These are phyloP conservation scores for Drosophila mimica DNA, from an alignment of 2,888 invertebrate species.

Conservation along the genomic window DNA sequence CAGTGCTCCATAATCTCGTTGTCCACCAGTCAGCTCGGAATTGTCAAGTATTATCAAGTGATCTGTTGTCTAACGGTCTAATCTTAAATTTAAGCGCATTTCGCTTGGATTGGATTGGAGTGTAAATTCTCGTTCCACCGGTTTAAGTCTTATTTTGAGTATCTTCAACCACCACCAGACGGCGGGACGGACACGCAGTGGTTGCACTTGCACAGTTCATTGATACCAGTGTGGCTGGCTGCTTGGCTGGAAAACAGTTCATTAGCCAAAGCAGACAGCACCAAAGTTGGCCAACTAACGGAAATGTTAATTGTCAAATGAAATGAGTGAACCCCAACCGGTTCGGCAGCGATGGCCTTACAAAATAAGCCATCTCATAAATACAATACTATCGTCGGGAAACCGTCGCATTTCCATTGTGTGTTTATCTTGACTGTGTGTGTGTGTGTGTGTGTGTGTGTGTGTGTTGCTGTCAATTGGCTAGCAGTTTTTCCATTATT, in stretches of 20 bases:
- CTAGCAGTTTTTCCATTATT: constrained; percentile 75
- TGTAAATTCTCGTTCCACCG: constrained; percentile 64
- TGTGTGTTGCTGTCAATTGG: constrained; percentile 54
- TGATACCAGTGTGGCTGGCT: constrained; percentile 50
- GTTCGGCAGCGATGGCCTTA: constrained; percentile 62
- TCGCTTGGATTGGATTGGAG: constrained; percentile 1
- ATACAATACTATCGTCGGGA: constrained; percentile 56
- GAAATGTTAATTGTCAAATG: constrained; percentile 81
- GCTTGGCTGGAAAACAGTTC: constrained; percentile 59
- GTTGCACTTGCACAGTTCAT: constrained; percentile 61
- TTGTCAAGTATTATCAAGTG: constrained; percentile 19
- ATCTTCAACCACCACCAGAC: background rate
- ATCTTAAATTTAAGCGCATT: constrained; percentile 34
- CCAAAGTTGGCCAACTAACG: constrained; percentile 80
- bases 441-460: constrained; percentile 11
- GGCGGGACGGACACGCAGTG: constrained; percentile 1
- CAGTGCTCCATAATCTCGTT: background rate
- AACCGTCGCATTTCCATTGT: constrained; percentile 62
- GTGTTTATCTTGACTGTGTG: constrained; percentile 1
- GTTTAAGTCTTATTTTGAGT: constrained; percentile 39
- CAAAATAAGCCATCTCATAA: constrained; percentile 78
- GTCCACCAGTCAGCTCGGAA: background rate
- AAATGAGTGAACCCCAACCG: constrained; percentile 67
- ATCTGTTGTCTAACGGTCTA: constrained; percentile 16
- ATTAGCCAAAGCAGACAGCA: constrained; percentile 77